These are phyloP conservation scores for Anagrus nilaparvatae DNA, from an alignment of 1,140 invertebrate species.

Conservation along the genomic window DNA sequence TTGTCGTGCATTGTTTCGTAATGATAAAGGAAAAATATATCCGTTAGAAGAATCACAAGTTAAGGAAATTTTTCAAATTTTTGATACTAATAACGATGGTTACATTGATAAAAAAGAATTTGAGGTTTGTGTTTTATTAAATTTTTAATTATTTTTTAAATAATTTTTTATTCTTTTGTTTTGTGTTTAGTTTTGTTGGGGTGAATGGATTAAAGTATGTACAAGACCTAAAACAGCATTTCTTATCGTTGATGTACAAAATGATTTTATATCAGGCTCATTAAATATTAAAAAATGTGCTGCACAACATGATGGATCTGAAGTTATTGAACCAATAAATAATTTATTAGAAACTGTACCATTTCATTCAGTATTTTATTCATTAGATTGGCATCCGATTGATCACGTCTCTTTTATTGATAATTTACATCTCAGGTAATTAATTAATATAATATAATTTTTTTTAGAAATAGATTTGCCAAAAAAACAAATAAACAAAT, in stretches of 20 bases:
- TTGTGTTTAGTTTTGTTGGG: conserved; percentile 53
- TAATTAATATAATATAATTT: too few species aligned
- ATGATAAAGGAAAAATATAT: conserved; percentile 77
- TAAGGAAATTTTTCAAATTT: conserved; percentile 68
- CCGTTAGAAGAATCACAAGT: conserved; percentile 59
- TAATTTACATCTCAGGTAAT: conserved; percentile 55
- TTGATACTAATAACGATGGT: conserved; percentile 69
- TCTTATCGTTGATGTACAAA: conserved; percentile 93
- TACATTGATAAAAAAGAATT: conserved; percentile 77
- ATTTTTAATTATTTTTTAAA: neutral
- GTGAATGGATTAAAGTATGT: conserved; percentile 68
- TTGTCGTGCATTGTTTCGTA: conserved; percentile 75
- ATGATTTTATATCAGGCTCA: conserved; percentile 94
- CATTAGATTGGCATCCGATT: conserved; percentile 92
- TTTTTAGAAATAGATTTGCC: too few species aligned
- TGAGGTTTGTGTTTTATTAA: conserved; percentile 31
- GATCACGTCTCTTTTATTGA: conserved; percentile 96
- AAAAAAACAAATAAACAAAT: neutral
- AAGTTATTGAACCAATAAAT: conserved; percentile 89
- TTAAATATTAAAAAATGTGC: conserved; percentile 87
- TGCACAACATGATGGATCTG: conserved; percentile 80
- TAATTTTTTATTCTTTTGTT: neutral
- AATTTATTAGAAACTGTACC: conserved; percentile 69
- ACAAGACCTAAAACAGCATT: conserved; percentile 75
- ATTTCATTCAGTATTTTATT: conserved; percentile 92